Base-by-base conservation (phyloP, 2,888 invertebrate genomes). In the Ceriagrion tenellum region DNA sequence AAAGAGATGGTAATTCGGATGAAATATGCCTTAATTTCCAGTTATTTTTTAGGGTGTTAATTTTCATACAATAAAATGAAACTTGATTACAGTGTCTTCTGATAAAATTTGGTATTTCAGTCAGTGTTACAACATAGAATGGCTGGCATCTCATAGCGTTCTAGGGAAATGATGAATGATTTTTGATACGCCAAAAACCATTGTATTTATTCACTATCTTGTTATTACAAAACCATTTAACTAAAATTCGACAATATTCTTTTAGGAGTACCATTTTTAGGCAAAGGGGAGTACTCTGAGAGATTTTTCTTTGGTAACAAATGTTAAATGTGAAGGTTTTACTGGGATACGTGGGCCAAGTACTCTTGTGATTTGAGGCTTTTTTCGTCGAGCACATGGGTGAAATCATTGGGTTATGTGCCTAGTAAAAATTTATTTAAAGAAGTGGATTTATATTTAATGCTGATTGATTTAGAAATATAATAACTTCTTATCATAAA, bases 181-280 rank as follows among this genome's bases (percentile, higher is more conserved):
- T 69, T 93, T 93, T 93, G 69, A 93, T 69, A 47, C 69, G 74
- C 93, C 93, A 93, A 93, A 93, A 74, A 93, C 93, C 93, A 93
- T 93, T 93, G 93, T 93, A 93, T 93, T 74, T 93, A 93, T 74
- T 93, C 93, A 93, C 93, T 40, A 47, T 93, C 69, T 74, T 93
- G n/a, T 93, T 93, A 69, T 93, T 93, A 69, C 55, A 2, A 93
- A 93, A 91, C 35, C 74, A 55, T 74, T 93, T 93, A 69, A 93
- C 47, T 93, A 55, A 93, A 93, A 93, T 93, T 93, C 35, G 30
- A 91, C 63, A 91, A 63, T 91, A 35, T 59, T 56, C 59, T 63
- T 56, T 35, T 91, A 18, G 63, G 20, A 59, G 30, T 63, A 63
- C 63, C 91, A 91, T 56, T 91, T 63, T 40, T 20, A 35, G 59